These are phyloP conservation scores for Chaetogeoica ovagalla DNA, from an alignment of 2,888 invertebrate species.

Conservation along the genomic window DNA sequence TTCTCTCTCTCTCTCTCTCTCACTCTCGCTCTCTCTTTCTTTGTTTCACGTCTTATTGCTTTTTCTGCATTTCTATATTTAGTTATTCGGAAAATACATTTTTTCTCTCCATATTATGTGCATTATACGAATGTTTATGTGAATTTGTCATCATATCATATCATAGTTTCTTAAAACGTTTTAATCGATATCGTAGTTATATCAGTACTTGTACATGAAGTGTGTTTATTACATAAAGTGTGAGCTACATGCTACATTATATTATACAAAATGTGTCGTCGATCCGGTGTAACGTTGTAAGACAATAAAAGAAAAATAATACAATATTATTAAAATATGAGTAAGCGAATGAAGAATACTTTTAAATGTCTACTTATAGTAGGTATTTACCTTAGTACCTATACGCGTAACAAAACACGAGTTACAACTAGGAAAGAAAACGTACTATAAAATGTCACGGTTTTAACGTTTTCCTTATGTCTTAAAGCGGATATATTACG, in stretches of 20 bases:
- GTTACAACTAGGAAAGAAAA: background rate
- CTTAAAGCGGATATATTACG: background rate
- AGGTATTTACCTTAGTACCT: background rate
- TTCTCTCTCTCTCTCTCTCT: background rate
- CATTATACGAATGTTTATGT: no score
- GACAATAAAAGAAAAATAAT: no score
- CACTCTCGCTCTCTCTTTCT: background rate
- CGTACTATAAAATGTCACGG: background rate
- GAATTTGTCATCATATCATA: background rate
- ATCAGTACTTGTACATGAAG: background rate
- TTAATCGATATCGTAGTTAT: background rate
- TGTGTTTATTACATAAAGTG: background rate
- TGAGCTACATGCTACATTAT: no score
- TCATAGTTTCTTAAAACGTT: background rate
- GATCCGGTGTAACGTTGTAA: background rate
- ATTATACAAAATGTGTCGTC: background rate
- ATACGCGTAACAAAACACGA: background rate
- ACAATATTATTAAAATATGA: no score
- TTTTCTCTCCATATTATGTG: background rate
- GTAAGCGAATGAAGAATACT: background rate
- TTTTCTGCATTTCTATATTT: background rate
- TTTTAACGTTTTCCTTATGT: background rate
- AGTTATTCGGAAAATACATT: slow-evolving; percentile 9
- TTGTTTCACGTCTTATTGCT: background rate
- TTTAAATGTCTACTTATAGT: no score